Percentiles rank a stretch among this genome's conserved stretches.
Conservation (phyloP, 2,888 invertebrate species). For the Drosophila diplacantha region DNA sequence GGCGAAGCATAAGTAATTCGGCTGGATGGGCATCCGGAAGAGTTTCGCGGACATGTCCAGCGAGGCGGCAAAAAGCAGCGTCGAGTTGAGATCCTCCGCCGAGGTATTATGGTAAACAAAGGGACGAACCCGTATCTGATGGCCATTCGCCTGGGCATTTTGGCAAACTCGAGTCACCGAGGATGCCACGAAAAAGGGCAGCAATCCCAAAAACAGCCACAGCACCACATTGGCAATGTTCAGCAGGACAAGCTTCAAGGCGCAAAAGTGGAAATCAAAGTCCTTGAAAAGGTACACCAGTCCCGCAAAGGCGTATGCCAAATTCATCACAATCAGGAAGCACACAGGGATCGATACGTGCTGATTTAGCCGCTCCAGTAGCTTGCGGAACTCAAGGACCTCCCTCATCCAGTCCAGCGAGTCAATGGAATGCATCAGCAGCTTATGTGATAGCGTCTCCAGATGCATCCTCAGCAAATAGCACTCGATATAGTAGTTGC, state of each 20-base stretch:
- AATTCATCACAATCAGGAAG: conserved; percentile 86
- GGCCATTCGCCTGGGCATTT: conserved; percentile 85
- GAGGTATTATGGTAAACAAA: conserved; percentile 89
- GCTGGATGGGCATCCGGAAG: conserved; percentile 85
- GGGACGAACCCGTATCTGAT: conserved; percentile 87
- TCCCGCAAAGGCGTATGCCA: conserved; percentile 86
- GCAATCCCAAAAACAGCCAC: conserved; percentile 72
- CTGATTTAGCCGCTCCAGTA: conserved; percentile 86
- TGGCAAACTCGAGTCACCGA: conserved; percentile 85
- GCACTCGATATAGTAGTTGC: conserved; percentile 89
- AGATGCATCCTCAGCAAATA: conserved; percentile 87
- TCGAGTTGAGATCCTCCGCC: conserved; percentile 85
- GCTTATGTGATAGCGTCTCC: conserved; percentile 84
- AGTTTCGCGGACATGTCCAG: conserved; percentile 86
- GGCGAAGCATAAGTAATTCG: conserved; percentile 83
- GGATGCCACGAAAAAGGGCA: conserved; percentile 82
- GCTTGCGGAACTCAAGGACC: conserved; percentile 87
- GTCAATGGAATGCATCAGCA: conserved; percentile 85
- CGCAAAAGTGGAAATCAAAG: conserved; percentile 80
- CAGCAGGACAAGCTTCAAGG: conserved; percentile 82
- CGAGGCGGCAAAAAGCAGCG: conserved; percentile 87
- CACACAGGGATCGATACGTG: conserved; percentile 87
- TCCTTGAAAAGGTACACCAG: conserved; percentile 82
- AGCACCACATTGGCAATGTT: conserved; percentile 81
- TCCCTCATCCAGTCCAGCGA: conserved; percentile 90